A percentile compares a stretch with the other conserved stretches of the same genome.
Evolutionary conservation across 2,797 vertebrate genomes (phyloP).

Genomic region (Falco peregrinus): DNA sequence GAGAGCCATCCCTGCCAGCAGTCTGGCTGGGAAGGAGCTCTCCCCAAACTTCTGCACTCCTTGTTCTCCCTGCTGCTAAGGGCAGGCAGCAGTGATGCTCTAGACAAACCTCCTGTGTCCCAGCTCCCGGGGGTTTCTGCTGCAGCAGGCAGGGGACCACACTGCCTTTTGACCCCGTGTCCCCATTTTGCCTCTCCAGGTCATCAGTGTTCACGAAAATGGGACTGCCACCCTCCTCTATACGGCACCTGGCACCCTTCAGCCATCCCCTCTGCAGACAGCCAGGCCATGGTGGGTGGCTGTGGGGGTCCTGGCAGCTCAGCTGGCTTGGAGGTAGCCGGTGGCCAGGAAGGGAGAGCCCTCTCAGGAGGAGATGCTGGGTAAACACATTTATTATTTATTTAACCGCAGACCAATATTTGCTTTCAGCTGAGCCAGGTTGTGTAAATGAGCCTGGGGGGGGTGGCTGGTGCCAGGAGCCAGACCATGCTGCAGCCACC

Average conservation of each 20-base stretch:
- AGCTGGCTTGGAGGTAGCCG: background rate
- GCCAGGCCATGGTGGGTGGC: fast-evolving
- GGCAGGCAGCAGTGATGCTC: background rate
- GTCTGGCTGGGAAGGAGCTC: background rate
- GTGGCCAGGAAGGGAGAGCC: background rate
- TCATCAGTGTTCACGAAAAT: background rate
- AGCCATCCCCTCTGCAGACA: background rate
- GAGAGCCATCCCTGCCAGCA: background rate
- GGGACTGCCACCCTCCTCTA: background rate
- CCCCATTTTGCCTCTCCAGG: background rate
- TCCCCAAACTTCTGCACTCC: background rate
- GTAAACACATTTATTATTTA: slow-evolving; percentile 66
- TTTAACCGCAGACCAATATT: slow-evolving; percentile 67
- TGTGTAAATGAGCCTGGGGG: background rate
- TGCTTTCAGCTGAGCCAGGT: slow-evolving; percentile 46
- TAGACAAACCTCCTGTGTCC: background rate
- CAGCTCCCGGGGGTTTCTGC: background rate
- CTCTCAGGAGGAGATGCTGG: slow-evolving; percentile 42
- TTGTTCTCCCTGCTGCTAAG: background rate
- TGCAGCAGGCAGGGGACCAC: background rate
- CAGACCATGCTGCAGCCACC: fast-evolving
- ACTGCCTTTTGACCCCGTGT: background rate
- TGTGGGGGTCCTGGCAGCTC: background rate
- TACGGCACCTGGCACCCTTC: fast-evolving
- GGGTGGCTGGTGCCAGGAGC: background rate